These are phyloP conservation scores for Syngnathus acus DNA, from an alignment of 2,797 vertebrate genomes.

Conservation along the genomic window DNA sequence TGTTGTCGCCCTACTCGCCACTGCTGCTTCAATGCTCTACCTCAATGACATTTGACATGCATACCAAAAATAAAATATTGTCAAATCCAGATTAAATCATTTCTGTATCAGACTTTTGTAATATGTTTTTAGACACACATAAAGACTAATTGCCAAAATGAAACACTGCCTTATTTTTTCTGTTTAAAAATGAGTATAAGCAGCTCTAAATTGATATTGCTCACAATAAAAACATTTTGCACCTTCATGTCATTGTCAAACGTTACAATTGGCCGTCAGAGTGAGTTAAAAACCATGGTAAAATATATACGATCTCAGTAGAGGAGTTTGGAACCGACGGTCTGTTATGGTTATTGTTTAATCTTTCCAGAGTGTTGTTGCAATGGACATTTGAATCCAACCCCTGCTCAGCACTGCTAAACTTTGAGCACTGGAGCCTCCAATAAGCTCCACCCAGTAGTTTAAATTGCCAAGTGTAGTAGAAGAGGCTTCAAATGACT, in stretches of 20 bases:
- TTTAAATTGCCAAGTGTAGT: not conserved
- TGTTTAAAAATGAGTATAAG: not conserved
- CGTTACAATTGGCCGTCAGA: too few species aligned
- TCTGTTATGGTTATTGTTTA: not conserved
- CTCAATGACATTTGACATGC: constrained; percentile 45
- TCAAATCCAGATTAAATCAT: not conserved
- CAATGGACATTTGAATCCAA: not conserved
- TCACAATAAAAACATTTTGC: too few species aligned
- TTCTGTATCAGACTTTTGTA: not conserved
- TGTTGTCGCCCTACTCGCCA: constrained; percentile 55
- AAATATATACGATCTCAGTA: not conserved
- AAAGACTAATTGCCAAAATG: not conserved
- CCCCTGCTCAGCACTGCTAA: not conserved
- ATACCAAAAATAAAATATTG: constrained; percentile 27
- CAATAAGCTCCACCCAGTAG: not conserved
- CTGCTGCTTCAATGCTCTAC: constrained; percentile 64
- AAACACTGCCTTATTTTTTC: not conserved
- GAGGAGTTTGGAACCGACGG: constrained; percentile 32
- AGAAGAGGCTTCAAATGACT: not conserved
- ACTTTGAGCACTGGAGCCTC: not conserved
- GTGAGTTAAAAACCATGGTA: not conserved
- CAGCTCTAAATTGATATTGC: too few species aligned
- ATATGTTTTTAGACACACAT: not conserved
- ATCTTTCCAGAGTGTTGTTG: not conserved
- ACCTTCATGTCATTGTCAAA: too few species aligned